phyloP scores from a whole-genome alignment of 2,888 invertebrate species.

The Disparrhopalites patrizii region DNA sequence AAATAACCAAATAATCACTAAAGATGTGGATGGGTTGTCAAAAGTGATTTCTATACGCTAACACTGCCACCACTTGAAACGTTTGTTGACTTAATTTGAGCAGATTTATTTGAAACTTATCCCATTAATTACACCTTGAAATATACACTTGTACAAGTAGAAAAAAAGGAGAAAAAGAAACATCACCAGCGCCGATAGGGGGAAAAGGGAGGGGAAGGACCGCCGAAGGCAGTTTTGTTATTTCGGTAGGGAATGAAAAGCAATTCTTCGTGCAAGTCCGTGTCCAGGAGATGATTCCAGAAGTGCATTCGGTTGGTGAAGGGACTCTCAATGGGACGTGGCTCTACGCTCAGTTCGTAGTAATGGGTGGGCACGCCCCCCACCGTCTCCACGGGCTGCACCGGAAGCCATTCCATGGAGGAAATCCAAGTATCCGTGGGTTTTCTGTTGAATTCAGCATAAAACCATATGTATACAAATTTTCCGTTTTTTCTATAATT shows the following conservation, averaged over 20 bases:
- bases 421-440: conserved; percentile 22
- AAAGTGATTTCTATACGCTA: too few relatives aligned
- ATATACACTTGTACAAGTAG: too few relatives aligned
- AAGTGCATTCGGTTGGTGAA: conserved; percentile 25
- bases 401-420: conserved; percentile 20
- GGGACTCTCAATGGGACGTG: conserved; percentile 10
- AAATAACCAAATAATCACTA: too few relatives aligned
- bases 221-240: conserved; percentile 6
- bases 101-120: too few relatives aligned
- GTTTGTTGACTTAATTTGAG: too few relatives aligned
- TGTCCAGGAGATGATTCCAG: conserved; percentile 21
- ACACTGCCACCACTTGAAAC: too few relatives aligned
- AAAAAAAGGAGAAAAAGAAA: too few relatives aligned
- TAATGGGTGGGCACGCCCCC: conserved; percentile 23
- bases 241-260: conserved; percentile 19
- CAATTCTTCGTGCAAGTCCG: conserved; percentile 16
- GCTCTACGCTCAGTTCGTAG: conserved; percentile 10
- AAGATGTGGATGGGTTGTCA: too few relatives aligned
- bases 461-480: too few relatives aligned
- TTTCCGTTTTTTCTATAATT: not conserved
- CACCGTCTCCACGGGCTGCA: conserved; percentile 18
- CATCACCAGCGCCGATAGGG: conserved; percentile 1
- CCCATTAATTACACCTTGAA: too few relatives aligned
- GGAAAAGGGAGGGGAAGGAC: too few relatives aligned
- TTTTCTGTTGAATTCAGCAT: not conserved